Base-by-base conservation (phyloP, 2,113 vertebrate genomes). In the Zosterops lateralis region DNA sequence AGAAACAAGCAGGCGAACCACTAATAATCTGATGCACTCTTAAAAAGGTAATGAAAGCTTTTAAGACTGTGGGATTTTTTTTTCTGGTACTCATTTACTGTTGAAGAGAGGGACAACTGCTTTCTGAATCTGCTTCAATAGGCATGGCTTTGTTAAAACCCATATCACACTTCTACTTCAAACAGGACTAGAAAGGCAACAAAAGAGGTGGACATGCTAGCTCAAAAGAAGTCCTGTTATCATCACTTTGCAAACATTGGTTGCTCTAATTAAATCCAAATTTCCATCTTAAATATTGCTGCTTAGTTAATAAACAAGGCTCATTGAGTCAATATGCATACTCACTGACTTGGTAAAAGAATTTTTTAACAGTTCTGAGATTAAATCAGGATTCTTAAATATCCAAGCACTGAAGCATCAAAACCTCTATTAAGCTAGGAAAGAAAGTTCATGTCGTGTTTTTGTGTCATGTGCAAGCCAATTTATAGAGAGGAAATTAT, bases 401-500 rank as follows among this genome's bases (percentile, higher is more conserved):
- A 38, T 60, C 32, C 44, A 7, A 7, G 45, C n/a, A 80, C 0
- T 19, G 16, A 72, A 42, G 18, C 54, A 71, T 32, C 18, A 75
- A 88, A 90, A 61, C 12, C 32, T 73, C 4, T 66, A 18, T 57
- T 57, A 78, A 58, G 53, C 42, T 66, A 68, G 51, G 68, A 56
- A 66, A 57, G 28, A 68, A 9, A 62, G 53, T 22, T 83, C 25
- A 22, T 64, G 67, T 20, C 31, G 9, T 76, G 6, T 10, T 87
- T 73, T 74, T 62, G 22, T 73, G 66, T 66, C 34, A 85, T 6
- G 2, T 64, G 60, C 3, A 7, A 73, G 25, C 24, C 53, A 87
- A n/a, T 71, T 48, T 64, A 79, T 14, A 95, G 76, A 85, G 57
- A 92, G 80, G 90, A 94, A 95, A 87, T 65, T 8, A 92, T 42